Percentiles rank a stretch among this genome's conserved stretches.
Conservation (phyloP, 2,113 vertebrate genomes). For the Toxotes jaculatrix region DNA sequence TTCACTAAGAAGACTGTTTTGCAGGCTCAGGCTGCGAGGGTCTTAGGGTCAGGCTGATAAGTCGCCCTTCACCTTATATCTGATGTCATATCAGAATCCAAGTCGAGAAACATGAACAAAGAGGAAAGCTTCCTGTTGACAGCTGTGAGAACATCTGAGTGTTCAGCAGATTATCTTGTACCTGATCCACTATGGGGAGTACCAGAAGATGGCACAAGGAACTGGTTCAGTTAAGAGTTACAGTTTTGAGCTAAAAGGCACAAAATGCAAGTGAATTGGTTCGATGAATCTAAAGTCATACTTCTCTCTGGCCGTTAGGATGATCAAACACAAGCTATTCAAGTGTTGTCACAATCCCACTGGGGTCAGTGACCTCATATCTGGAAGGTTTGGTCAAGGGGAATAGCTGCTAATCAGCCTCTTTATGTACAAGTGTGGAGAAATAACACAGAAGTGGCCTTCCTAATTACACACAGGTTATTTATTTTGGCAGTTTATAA, state of each 20-base stretch:
- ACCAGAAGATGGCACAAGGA: not conserved
- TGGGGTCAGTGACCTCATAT: slow-evolving; percentile 39
- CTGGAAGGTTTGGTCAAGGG: not conserved
- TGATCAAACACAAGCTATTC: slow-evolving; percentile 14
- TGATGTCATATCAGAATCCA: not conserved
- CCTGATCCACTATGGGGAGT: not conserved
- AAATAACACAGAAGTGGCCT: slow-evolving; percentile 18
- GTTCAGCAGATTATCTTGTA: slow-evolving; percentile 3
- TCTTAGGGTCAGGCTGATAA: no score
- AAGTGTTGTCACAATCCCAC: slow-evolving; percentile 22
- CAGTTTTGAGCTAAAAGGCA: not conserved
- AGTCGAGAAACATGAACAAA: not conserved
- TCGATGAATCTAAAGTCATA: not conserved
- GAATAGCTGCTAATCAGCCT: slow-evolving; percentile 18
- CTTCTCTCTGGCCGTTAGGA: not conserved
- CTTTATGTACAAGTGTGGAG: slow-evolving; percentile 33
- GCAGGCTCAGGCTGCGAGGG: no score
- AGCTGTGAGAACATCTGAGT: not conserved
- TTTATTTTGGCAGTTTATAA: slow-evolving; percentile 45
- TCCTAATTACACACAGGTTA: slow-evolving; percentile 33
- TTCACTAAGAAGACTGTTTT: no score
- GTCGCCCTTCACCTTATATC: no score
- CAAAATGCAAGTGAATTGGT: not conserved
- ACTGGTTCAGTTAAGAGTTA: not conserved
- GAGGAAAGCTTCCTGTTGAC: not conserved